phyloP scores from a whole-genome alignment of 2,113 vertebrate species.

The Dromas ardeola region DNA sequence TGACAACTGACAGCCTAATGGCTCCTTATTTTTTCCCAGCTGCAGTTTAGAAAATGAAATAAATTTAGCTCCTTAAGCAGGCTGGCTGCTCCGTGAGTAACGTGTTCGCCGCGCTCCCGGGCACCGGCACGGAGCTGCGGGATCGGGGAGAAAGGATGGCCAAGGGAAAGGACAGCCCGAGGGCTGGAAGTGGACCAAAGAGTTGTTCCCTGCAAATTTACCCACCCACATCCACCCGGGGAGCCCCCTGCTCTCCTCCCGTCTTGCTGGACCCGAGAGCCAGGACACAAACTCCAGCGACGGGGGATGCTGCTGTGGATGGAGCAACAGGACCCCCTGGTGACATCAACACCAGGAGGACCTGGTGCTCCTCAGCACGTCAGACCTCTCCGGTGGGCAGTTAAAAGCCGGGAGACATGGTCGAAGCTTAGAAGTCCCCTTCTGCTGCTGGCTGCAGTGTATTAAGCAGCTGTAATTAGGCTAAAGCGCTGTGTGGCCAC shows the following conservation, averaged over 20 bases:
- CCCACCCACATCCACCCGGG: accelerated
- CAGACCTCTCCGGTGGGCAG: background rate
- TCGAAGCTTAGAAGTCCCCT: accelerated
- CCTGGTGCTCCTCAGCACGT: background rate
- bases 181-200: background rate
- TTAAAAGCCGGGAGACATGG: accelerated
- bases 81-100: background rate
- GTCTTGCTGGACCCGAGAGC: accelerated
- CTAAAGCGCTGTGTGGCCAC: background rate
- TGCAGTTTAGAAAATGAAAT: slow-evolving; percentile 64
- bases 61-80: slow-evolving; percentile 58
- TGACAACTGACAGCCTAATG: slow-evolving; percentile 66
- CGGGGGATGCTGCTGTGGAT: background rate
- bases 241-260: accelerated
- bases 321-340: background rate
- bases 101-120: background rate
- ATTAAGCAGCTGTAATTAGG: slow-evolving; percentile 20
- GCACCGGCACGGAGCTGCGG: background rate
- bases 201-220: background rate
- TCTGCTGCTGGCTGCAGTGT: background rate
- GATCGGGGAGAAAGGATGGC: background rate
- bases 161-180: background rate
- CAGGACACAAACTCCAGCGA: background rate
- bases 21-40: slow-evolving; percentile 63
- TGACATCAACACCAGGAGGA: background rate